Evolutionary conservation across 2,113 vertebrate genomes (phyloP).

Genomic region (Montifringilla adamsi): DNA sequence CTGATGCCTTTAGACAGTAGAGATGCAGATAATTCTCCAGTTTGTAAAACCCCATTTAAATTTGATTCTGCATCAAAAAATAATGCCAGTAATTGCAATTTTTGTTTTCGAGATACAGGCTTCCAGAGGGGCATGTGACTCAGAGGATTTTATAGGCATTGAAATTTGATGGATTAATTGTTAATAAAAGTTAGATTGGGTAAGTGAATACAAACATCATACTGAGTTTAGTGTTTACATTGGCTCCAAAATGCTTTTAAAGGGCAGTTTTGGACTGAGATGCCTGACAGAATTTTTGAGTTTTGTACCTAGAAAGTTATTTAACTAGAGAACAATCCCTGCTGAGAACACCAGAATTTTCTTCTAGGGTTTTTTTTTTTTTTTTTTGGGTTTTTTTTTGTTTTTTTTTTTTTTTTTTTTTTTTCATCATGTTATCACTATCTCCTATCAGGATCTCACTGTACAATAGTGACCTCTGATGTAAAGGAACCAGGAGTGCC

Average conservation of each 20-base stretch:
- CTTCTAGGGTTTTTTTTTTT: not conserved
- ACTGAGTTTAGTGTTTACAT: slow-evolving; percentile 58
- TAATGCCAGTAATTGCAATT: slow-evolving; percentile 64
- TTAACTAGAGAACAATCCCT: slow-evolving; percentile 13
- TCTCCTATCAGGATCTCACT: slow-evolving; percentile 60
- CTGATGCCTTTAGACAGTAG: slow-evolving; percentile 39
- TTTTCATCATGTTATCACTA: slow-evolving; percentile 11
- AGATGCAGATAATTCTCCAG: slow-evolving; percentile 18
- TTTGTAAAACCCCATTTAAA: slow-evolving; percentile 49
- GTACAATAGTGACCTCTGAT: slow-evolving; percentile 58
- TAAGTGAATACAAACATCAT: slow-evolving; percentile 75
- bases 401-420: not conserved
- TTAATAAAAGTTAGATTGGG: slow-evolving; percentile 73
- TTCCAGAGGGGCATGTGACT: slow-evolving; percentile 62
- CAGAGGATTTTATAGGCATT: slow-evolving; percentile 64
- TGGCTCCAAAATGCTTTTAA: slow-evolving; percentile 68
- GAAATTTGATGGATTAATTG: slow-evolving; percentile 78
- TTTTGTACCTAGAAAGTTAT: slow-evolving; percentile 46
- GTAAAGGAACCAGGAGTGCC: slow-evolving; percentile 62
- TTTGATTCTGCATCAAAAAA: slow-evolving; percentile 55
- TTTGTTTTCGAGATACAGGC: slow-evolving; percentile 57
- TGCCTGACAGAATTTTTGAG: slow-evolving; percentile 56
- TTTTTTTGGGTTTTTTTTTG: not conserved
- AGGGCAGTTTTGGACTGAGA: slow-evolving; percentile 68
- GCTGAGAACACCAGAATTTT: slow-evolving; percentile 12